A percentile compares a stretch with the other conserved stretches of the same genome.
Evolutionary conservation across 2,113 vertebrate species (phyloP).

Genomic region (Brachyistius frenatus): DNA sequence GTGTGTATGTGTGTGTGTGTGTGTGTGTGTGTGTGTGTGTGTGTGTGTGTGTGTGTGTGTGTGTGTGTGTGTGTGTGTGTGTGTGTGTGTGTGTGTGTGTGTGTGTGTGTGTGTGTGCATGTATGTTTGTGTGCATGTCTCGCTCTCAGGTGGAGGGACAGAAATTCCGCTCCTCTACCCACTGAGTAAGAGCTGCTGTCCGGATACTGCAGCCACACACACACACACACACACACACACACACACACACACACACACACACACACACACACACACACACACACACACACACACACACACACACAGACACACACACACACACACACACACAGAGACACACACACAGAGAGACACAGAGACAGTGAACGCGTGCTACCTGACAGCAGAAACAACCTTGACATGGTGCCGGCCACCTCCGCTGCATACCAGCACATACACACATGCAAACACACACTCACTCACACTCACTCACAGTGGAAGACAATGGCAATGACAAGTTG

Average conservation of each 20-base stretch:
- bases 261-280: constrained; percentile 35
- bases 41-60: constrained; percentile 1
- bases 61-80: not conserved
- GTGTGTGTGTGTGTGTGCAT: constrained; percentile 7
- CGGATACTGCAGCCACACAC: constrained; percentile 59
- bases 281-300: constrained; percentile 16
- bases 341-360: constrained; percentile 42
- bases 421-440: constrained; percentile 69
- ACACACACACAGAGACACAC: constrained; percentile 40
- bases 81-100: not conserved
- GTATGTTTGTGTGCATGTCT: constrained; percentile 41
- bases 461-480: constrained; percentile 57
- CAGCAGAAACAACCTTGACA: constrained; percentile 83
- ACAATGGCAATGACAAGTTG: constrained; percentile 80
- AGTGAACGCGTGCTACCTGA: constrained; percentile 75
- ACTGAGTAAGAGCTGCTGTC: constrained; percentile 69
- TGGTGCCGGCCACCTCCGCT: constrained; percentile 72
- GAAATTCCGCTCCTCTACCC: constrained; percentile 51
- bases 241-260: constrained; percentile 43
- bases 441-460: constrained; percentile 27
- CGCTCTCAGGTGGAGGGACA: constrained; percentile 57
- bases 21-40: not conserved
- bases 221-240: not conserved
- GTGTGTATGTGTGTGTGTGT: constrained; percentile 1
- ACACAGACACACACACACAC: constrained; percentile 37